Percentiles rank a stretch among this genome's conserved stretches.
These are phyloP conservation scores for Malurus splendens DNA, from an alignment of 2,797 vertebrate genomes.

Conservation along the genomic window DNA sequence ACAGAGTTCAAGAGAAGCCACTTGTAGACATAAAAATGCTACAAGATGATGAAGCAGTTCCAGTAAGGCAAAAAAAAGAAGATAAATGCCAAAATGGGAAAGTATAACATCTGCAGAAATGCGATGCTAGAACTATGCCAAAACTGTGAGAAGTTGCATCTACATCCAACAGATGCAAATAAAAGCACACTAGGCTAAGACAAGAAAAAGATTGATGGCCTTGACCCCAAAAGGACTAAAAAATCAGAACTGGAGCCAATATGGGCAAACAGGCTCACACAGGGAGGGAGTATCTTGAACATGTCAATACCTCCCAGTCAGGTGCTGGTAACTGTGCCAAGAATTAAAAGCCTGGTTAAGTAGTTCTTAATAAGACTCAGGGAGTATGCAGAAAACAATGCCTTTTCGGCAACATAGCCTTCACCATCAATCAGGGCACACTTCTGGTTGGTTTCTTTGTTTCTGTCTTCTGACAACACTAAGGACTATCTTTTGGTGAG, in stretches of 20 bases:
- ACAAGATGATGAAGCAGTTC: not conserved
- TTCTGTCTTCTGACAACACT: not conserved
- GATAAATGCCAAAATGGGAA: not conserved
- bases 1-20: not conserved
- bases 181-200: not conserved
- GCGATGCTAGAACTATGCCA: not conserved
- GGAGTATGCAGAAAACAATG: not conserved
- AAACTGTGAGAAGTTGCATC: not conserved
- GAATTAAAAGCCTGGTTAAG: not conserved
- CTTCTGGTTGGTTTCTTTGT: not conserved
- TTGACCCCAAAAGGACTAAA: not conserved
- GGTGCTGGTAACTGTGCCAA: not conserved
- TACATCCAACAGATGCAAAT: not conserved
- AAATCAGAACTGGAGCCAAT: not conserved
- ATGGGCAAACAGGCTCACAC: not conserved
- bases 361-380: not conserved
- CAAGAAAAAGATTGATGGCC: not conserved
- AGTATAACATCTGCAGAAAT: not conserved
- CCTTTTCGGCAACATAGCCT: not conserved
- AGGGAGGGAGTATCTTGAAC: not conserved
- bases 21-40: not conserved
- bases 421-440: not conserved
- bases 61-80: not conserved
- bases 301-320: not conserved
- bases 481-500: not conserved